Percentiles rank a stretch among this genome's conserved stretches.
phyloP scores from a whole-genome alignment of 2,113 vertebrate genomes.

The Sterrhoptilus dennistouni region DNA sequence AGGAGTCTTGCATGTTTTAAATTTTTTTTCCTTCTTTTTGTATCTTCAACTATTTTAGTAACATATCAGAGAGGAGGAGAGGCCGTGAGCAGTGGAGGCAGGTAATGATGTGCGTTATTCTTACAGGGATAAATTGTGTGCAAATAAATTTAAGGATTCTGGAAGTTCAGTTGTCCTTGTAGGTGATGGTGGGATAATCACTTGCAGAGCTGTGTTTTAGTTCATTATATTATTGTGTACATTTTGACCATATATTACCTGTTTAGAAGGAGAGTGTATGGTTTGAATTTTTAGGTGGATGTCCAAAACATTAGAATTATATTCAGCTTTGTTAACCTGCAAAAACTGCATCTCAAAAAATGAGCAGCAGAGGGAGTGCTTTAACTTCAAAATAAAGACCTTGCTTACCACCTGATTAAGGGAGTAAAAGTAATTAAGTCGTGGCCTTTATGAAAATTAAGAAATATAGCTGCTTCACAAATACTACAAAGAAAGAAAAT shows the following conservation, averaged over 20 bases:
- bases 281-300: background rate
- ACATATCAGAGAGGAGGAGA: conserved; percentile 98
- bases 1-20: conserved; percentile 14
- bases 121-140: background rate
- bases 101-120: conserved; percentile 81
- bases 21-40: conserved; percentile 15
- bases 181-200: background rate
- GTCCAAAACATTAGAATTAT: background rate
- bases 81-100: conserved; percentile 94
- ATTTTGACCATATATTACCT: background rate
- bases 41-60: conserved; percentile 79
- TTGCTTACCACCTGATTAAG: conserved; percentile 48
- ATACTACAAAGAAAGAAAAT: conserved; percentile 36
- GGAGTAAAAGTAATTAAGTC: conserved; percentile 66
- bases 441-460: conserved; percentile 68
- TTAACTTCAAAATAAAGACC: conserved; percentile 62
- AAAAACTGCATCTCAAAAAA: conserved; percentile 4
- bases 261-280: background rate
- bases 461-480: conserved; percentile 63
- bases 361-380: conserved; percentile 79
- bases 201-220: background rate
- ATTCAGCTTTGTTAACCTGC: background rate
- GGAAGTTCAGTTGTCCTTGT: background rate
- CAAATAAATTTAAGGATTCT: background rate
- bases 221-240: background rate